Evolutionary conservation across 2,113 vertebrate species (phyloP).

Genomic region (Xiphophorus maculatus): DNA sequence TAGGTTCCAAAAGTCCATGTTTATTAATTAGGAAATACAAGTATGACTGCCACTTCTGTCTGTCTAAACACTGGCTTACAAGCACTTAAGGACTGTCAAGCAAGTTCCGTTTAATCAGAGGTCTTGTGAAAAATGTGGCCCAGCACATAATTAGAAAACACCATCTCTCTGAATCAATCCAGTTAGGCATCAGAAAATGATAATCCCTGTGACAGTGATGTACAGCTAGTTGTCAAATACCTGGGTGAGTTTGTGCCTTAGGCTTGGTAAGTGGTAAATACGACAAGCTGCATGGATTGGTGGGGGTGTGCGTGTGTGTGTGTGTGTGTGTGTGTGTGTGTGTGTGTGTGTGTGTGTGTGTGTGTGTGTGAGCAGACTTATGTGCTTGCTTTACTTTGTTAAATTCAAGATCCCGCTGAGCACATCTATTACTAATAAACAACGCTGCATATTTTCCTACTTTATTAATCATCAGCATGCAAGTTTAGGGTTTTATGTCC

Average conservation of each 20-base stretch:
- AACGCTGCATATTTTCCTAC: constrained; percentile 47
- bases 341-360: constrained; percentile 19
- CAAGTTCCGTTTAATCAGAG: constrained; percentile 52
- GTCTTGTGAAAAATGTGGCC: constrained; percentile 38
- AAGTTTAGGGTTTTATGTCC: constrained; percentile 66
- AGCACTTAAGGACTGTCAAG: constrained; percentile 40
- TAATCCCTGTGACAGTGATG: constrained; percentile 52
- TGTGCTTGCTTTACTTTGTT: constrained; percentile 10
- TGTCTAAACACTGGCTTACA: constrained; percentile 28
- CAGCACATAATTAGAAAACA: constrained; percentile 50
- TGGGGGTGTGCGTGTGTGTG: too few species aligned
- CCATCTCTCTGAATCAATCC: constrained; percentile 55
- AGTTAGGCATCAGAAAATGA: constrained; percentile 33
- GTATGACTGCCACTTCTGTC: constrained; percentile 23
- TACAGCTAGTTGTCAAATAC: constrained; percentile 51
- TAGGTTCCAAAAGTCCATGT: not conserved
- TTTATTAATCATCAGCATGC: constrained; percentile 68
- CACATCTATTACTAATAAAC: constrained; percentile 61
- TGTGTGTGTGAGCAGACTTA: constrained; percentile 3
- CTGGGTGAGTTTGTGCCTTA: constrained; percentile 36
- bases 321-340: not conserved
- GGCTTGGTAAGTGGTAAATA: constrained; percentile 6
- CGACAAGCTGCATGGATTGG: not conserved
- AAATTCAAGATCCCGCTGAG: constrained; percentile 21
- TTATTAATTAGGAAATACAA: not conserved